Evolutionary conservation across 1,140 invertebrate species (phyloP).

Genomic region (Ceratosolen fusciceps): DNA sequence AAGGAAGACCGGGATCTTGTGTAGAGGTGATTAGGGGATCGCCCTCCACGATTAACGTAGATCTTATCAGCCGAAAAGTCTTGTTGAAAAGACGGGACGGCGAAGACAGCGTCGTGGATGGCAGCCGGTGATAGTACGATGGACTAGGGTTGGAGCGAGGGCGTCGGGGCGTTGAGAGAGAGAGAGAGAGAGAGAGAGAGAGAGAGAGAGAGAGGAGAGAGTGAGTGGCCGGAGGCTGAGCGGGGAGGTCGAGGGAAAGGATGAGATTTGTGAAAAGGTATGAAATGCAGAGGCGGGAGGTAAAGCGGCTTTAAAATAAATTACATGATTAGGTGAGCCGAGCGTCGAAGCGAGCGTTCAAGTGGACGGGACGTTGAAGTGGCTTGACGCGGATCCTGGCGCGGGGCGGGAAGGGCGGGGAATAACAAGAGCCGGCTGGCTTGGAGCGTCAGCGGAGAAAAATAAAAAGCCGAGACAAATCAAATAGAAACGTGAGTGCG

Average conservation of each 20-base stretch:
- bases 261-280: neutral
- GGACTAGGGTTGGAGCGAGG: too few relatives aligned
- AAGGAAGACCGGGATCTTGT: neutral
- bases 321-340: neutral
- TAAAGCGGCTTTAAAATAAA: slow-evolving; percentile 13
- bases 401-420: neutral
- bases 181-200: slow-evolving; percentile 1
- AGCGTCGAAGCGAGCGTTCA: neutral
- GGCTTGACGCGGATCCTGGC: too few relatives aligned
- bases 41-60: neutral
- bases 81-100: neutral
- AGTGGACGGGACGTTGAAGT: neutral
- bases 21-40: too few relatives aligned
- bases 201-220: neutral
- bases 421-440: neutral
- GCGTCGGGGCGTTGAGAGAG: neutral
- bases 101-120: too few relatives aligned
- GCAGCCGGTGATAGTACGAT: too few relatives aligned
- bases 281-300: neutral
- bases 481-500: slow-evolving; percentile 18
- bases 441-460: neutral
- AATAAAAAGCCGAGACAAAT: slow-evolving; percentile 42
- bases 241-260: neutral
- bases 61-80: neutral
- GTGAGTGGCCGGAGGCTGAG: too few relatives aligned